Evolutionary conservation across 2,113 vertebrate genomes (phyloP).

Genomic region (Vulpes lagopus): DNA sequence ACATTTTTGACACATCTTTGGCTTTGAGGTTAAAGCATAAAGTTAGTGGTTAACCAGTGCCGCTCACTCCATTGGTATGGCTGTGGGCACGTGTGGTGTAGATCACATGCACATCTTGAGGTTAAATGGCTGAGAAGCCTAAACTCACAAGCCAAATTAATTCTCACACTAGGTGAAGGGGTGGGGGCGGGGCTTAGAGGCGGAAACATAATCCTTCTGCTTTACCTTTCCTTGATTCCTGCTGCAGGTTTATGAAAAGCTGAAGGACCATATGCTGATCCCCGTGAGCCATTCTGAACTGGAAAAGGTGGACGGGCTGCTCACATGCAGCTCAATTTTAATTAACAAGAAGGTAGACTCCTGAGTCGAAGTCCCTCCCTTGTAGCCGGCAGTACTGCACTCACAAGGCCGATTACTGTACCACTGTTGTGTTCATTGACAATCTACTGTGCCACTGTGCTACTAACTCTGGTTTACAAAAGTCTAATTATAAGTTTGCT

Average conservation of each 20-base stretch:
- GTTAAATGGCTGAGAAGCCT: background rate
- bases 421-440: conserved; percentile 85
- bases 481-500: conserved; percentile 83
- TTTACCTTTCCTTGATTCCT: conserved; percentile 53
- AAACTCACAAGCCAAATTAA: background rate
- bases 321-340: conserved; percentile 95
- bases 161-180: background rate
- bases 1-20: conserved; percentile 46
- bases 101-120: background rate
- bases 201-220: conserved; percentile 1
- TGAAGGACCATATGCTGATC: conserved; percentile 97
- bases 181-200: background rate
- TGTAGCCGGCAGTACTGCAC: conserved; percentile 84
- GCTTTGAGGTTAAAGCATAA: conserved; percentile 31
- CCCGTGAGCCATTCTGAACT: conserved; percentile 92
- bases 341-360: conserved; percentile 93
- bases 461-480: conserved; percentile 90
- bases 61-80: background rate
- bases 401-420: conserved; percentile 81
- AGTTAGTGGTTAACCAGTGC: background rate
- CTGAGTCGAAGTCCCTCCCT: conserved; percentile 86
- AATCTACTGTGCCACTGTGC: conserved; percentile 89
- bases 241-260: conserved; percentile 95
- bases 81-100: background rate
- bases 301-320: conserved; percentile 93